Evolutionary conservation across 2,113 vertebrate genomes (phyloP), one percentile per base, ranked within the genome.

Genomic region (Ramphastos sulfuratus): DNA sequence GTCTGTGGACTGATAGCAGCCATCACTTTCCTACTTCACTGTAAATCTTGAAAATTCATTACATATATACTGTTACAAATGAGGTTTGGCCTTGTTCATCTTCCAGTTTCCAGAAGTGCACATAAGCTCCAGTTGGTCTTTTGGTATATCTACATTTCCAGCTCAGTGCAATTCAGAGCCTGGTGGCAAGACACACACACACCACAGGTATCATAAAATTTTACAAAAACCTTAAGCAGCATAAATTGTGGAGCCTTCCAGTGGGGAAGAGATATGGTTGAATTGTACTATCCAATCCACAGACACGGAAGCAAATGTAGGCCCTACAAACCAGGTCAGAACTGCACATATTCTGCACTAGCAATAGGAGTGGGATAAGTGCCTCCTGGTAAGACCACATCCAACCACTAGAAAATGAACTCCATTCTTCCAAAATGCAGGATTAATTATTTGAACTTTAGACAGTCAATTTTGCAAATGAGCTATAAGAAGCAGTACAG

Each of bases 21-120:
- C 58, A 50, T 80, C 33, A 28, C 48, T 73, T 91, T 82, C 44
- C 61, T 77, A 61, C 12, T 60, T 10, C 60, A 44, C 31, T 74
- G 19, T 60, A 80, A 66, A 74, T 93, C 69, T 86, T 89, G 23
- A 83, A 64, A 95, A 92, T 60, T 82, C 37, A 60, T 92, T 56
- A 79, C 15, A 82, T 28, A 56, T 66, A 69, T 27, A 42, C 24
- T 48, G 19, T 27, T 64, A 64, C 28, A 66, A 82, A 89, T 63
- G 4, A 56, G 79, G 56, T 74, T 89, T 89, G 90, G 16, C 17
- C 64, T 79, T 77, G 20, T 77, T 76, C 61, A 74, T 7, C 10
- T 91, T 83, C 76, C 48, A 54, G 3, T 82, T 90, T 78, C 33
- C 46, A 23, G 58, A 75, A 80, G 18, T 9, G 2, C 15, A 11